Evolutionary conservation across 2,113 vertebrate genomes (phyloP), one percentile per base, ranked within the genome.

Genomic region (Machaerirhynchus nigripectus): DNA sequence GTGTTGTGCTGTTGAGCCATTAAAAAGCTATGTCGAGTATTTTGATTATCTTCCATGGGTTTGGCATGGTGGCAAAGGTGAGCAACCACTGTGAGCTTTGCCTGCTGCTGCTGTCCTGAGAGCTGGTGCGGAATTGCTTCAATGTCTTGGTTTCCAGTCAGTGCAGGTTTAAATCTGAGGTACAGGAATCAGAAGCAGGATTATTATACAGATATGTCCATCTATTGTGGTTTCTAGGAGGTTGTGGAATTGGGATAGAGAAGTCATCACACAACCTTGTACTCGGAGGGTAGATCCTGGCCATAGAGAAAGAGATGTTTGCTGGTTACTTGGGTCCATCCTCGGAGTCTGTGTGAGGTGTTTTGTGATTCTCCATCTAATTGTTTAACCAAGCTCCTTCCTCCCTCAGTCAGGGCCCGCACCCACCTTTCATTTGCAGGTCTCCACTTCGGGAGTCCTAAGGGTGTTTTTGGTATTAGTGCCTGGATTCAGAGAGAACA

Each of bases 1-100:
- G 52, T 89, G 30, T 39, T 53, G 35, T 73, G 73, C 70, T 84
- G 68, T 77, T 95, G 93, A 96, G 92, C 94, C 88, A 93, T 64
- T 84, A 67, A 74, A 60, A 83, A 92, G 52, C 44, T 86, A 81
- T 78, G 90, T 23, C 10, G 20, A 30, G 39, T 92, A 92, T 93
- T 96, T 84, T 84, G 63, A 84, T 95, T 81, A 68, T 78, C 61
- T 78, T 96, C 57, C 73, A 20, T 33, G 24, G 83, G 83, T 92
- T 77, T 90, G 93, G 68, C 47, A 11, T 12, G 4, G 64, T 78
- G 61, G 61, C 60, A 84, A 92, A 96, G 86, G 83, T 84, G 85
- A 96, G 57, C 80, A 39, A 7, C 76, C 56, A 2, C 47, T 8
- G 2, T 18, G 82, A 81, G 82, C 63, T 80, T 76, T 57, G 67